Evolutionary conservation across 2,888 invertebrate species (phyloP), one percentile per base, ranked within the genome.

Genomic region (Maniola hyperantus): DNA sequence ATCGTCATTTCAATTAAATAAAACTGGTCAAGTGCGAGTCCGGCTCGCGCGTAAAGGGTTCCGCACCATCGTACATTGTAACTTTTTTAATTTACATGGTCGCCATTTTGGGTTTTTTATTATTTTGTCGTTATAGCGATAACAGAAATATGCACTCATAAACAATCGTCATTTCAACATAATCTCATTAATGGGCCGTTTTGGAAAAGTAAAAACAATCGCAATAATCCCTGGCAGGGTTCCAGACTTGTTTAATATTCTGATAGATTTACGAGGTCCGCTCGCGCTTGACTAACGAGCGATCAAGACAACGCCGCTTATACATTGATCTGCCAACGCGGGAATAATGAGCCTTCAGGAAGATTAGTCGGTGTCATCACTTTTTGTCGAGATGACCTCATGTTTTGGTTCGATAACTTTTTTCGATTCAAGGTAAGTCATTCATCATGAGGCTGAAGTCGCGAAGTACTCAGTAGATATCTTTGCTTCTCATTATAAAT

Each of bases 241-340:
- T 61, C 71, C 72, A 70, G 68, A 54, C 57, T 70, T 63, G 70
- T 73, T 67, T 70, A 64, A 71, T 68, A 68, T 69, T 69, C 63
- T 73, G 75, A 75, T 77, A 70, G 77, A 74, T 75, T 76, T 74
- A 76, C 72, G 70, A 67, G 60, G 64, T 55, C 64, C 60, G 68
- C 63, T 69, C 71, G 66, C 64, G 67, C 67, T 72, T 72, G 72
- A 73, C 74, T 72, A 75, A 75, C 66, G 73, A 68, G 61, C 67
- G 60, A 63, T 67, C 64, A 69, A 71, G 70, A 71, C 57, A 62
- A 65, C 46, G 63, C 72, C 73, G 76, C 79, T 80, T 83, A 83
- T 83, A 84, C 84, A 86, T 84, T 79, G 79, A 75, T 85, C 82
- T 80, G 84, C 84, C 86, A 80, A 73, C 78, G 70, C 64, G 66